Evolutionary conservation across 2,113 vertebrate genomes (phyloP), one percentile per base, ranked within the genome.

Genomic region (Rhinopomastus cyanomelas): DNA sequence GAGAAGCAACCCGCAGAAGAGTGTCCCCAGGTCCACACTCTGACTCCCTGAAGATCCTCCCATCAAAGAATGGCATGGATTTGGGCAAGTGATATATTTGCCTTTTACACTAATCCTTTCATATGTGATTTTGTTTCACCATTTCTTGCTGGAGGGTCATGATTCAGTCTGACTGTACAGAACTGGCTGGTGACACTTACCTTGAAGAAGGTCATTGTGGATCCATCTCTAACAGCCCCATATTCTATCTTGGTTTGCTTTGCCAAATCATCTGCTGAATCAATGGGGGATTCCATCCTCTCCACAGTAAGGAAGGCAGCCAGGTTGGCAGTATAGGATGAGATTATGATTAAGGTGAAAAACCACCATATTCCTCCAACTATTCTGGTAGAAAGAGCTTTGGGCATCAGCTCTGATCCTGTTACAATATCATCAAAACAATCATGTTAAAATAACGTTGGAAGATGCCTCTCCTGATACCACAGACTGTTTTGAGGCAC

Each of bases 331-430:
- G 99, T 99, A 81, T 99, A 99, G 62, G 99, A 99, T 81, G 99
- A 99, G 95, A 99, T 99, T 95, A 99, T 99, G 97, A 99, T 99
- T 94, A 99, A 93, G 39, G 99, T 99, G 95, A 99, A 99, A 97
- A 99, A 99, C 99, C 99, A 99, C 99, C 99, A 99, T 96, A 99
- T 99, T 84, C 99, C 99, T 94, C 99, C 99, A 66, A 99, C 99
- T 96, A 99, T 99, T 97, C 99, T 98, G 61, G 99, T 99, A 23
- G 99, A 99, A 85, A 99, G 98, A 91, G 99, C 99, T 97, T 99
- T 99, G 74, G 99, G 99, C 99, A 99, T 99, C 96, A 99, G 97
- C 95, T 99, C 99, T 67, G 99, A 99, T 92, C 99, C 99, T 99
- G 97, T 96, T 91, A 89, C 59, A 88, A 97, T 57, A 97, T 89